Evolutionary conservation across 2,113 vertebrate genomes (phyloP).

Genomic region (Gracilinanus agilis): DNA sequence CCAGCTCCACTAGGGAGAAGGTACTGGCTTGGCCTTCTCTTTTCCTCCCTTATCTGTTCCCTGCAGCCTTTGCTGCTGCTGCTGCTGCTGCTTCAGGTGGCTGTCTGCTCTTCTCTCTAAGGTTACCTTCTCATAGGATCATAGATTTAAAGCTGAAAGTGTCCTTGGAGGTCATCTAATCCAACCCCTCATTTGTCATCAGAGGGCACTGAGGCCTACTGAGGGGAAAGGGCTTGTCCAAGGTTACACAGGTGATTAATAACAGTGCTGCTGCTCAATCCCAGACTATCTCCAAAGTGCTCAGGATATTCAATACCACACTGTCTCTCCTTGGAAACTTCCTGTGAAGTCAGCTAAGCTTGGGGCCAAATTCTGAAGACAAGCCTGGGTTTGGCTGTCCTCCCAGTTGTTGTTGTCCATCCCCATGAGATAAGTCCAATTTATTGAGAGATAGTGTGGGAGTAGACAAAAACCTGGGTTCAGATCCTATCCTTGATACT

Average conservation of each 20-base stretch:
- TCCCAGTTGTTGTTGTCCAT: not conserved
- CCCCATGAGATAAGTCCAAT: not conserved
- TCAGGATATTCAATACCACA: not conserved
- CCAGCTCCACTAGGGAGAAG: not conserved
- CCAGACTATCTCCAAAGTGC: not conserved
- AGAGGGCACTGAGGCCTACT: not conserved
- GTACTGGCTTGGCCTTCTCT: not conserved
- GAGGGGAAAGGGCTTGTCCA: not conserved
- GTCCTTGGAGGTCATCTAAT: not conserved
- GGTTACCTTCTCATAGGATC: not conserved
- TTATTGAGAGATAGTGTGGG: not conserved
- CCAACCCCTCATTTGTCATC: not conserved
- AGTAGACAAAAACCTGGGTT: not conserved
- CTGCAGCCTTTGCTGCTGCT: not conserved
- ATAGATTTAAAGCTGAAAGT: not conserved
- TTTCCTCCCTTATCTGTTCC: not conserved
- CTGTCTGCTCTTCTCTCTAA: not conserved
- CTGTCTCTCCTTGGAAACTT: not conserved
- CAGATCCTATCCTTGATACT: not conserved
- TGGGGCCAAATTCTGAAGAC: not conserved
- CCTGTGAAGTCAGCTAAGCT: not conserved
- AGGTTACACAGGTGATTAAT: not conserved
- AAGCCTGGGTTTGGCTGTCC: not conserved
- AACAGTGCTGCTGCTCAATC: not conserved
- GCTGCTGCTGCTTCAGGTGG: not conserved